phyloP scores from a whole-genome alignment of 2,113 vertebrate genomes.

The Motacilla tschutschensis region DNA sequence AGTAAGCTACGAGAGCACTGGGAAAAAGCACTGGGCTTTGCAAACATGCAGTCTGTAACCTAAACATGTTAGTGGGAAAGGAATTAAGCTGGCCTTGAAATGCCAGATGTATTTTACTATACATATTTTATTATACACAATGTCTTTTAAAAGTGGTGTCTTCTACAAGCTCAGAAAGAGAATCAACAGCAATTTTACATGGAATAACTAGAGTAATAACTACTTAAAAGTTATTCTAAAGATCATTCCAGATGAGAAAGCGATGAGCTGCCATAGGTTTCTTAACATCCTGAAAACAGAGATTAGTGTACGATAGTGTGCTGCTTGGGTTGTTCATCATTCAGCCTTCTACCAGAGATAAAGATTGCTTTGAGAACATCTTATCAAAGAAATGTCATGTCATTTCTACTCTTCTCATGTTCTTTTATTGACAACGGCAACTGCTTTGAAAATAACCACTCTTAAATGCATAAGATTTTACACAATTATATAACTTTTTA shows the following conservation, averaged over 20 bases:
- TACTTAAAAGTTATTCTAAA: neutral
- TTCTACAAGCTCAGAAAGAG: neutral
- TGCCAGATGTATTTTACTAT: neutral
- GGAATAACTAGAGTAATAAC: neutral
- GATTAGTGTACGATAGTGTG: neutral
- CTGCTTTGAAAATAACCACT: neutral
- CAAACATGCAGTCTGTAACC: neutral
- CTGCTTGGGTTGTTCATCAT: neutral
- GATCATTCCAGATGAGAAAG: neutral
- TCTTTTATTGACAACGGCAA: neutral
- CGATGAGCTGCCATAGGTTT: neutral
- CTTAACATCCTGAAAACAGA: neutral
- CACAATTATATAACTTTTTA: neutral
- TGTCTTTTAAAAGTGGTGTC: neutral
- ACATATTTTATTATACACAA: neutral
- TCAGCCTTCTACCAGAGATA: neutral
- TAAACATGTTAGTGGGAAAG: neutral
- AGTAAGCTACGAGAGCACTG: neutral
- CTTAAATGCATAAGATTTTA: neutral
- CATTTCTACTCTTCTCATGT: neutral
- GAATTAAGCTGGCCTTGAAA: neutral
- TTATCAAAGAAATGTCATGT: neutral
- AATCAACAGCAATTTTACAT: neutral
- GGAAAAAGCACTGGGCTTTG: neutral
- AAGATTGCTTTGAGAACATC: neutral